Conservation (phyloP, 2,797 vertebrate genomes). For the Pseudopleuronectes americanus region DNA sequence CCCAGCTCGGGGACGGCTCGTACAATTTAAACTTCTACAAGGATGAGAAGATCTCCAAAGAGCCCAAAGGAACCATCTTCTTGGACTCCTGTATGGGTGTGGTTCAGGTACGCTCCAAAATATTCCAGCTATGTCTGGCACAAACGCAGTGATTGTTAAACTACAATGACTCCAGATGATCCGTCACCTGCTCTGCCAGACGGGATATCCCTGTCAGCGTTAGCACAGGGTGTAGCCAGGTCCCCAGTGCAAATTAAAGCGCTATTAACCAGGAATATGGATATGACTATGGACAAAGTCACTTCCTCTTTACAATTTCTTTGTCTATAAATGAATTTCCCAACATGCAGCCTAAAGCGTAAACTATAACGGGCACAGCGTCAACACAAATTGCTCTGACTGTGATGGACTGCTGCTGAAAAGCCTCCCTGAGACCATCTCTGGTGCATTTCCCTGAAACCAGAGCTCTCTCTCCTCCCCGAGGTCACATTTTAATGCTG, state of each 20-base stretch:
- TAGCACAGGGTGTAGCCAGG: conserved; percentile 7
- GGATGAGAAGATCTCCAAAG: conserved; percentile 98
- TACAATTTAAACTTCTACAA: conserved; percentile 99
- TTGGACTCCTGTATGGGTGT: conserved; percentile 99
- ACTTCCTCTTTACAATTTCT: conserved; percentile 33
- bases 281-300: neutral
- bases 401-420: conserved; percentile 34
- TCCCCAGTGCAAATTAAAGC: conserved; percentile 23
- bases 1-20: conserved; percentile 96
- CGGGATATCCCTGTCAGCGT: conserved; percentile 43
- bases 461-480: conserved; percentile 50
- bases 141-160: conserved; percentile 22
- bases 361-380: neutral
- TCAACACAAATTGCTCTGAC: conserved; percentile 24
- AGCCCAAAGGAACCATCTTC: conserved; percentile 99
- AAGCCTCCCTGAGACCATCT: conserved; percentile 29
- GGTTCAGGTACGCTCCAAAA: conserved; percentile 87
- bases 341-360: neutral
- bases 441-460: conserved; percentile 65
- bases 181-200: conserved; percentile 39
- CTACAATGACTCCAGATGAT: conserved; percentile 11
- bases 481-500: conserved; percentile 67
- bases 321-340: conserved; percentile 13
- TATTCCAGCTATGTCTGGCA: conserved; percentile 19
- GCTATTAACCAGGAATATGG: conserved; percentile 26